Conservation (phyloP, 2,113 vertebrate genomes). For the Varanus salvator region DNA sequence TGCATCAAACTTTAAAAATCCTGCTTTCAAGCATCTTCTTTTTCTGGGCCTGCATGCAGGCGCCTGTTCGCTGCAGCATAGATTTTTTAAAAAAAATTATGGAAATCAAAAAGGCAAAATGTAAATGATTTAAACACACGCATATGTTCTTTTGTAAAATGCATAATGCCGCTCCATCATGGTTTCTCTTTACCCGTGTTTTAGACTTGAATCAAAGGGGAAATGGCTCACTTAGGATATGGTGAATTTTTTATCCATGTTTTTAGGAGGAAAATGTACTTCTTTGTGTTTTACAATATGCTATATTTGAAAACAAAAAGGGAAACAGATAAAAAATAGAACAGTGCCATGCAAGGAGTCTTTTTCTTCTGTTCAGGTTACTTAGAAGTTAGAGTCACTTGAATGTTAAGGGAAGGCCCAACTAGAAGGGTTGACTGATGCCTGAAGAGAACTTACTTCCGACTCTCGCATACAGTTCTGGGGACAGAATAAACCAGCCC, state of each 20-base stretch:
- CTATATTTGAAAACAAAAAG: slow-evolving; percentile 38
- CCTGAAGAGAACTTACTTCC: background rate
- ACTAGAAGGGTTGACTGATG: background rate
- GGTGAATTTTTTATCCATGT: slow-evolving; percentile 67
- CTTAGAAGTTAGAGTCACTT: background rate
- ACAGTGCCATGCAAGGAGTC: background rate
- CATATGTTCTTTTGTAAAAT: slow-evolving; percentile 75
- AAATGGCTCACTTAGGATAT: slow-evolving; percentile 62
- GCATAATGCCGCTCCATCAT: slow-evolving; percentile 66
- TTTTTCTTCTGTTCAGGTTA: background rate
- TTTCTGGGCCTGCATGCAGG: slow-evolving; percentile 48
- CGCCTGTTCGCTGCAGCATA: slow-evolving; percentile 26
- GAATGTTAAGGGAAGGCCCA: slow-evolving; percentile 6
- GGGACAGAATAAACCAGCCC: background rate
- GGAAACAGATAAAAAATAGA: slow-evolving; percentile 6
- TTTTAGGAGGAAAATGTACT: slow-evolving; percentile 47
- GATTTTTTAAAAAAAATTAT: slow-evolving; percentile 62
- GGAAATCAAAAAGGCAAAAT: slow-evolving; percentile 66
- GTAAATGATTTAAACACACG: slow-evolving; percentile 73
- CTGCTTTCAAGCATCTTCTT: slow-evolving; percentile 51
- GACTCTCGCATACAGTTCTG: no score
- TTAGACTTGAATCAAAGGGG: slow-evolving; percentile 71
- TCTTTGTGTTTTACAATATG: slow-evolving; percentile 30
- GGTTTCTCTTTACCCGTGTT: slow-evolving; percentile 50
- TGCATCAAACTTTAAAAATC: slow-evolving; percentile 71